Base-by-base conservation (phyloP, 2,888 invertebrate genomes). In the Cotesia congregata region DNA sequence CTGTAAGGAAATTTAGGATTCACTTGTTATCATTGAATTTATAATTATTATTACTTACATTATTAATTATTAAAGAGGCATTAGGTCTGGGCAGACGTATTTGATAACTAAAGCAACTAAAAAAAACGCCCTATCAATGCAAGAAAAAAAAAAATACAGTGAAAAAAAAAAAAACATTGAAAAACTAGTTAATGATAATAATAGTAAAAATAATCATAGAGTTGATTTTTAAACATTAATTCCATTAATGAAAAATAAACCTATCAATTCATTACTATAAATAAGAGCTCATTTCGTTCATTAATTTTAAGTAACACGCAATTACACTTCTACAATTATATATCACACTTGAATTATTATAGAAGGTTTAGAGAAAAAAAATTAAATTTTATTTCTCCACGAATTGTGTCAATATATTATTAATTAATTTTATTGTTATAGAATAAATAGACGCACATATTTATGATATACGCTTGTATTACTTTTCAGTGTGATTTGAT, bases 11-110 rank as follows among this genome's bases (percentile, higher is more conserved):
- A 71, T 61, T 38, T 38, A 38, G 39, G 30, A n/a, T 39, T n/a
- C 39, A 6, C n/a, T 62, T 71, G 50, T 17, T 68, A 12, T 20
- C 6, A 70, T 20, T 59, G 30, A 67, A 72, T 68, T 20, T 17
- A 74, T 69, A 61, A 59, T 38, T 9, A 59, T 30, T 7, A 50
- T 39, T 39, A 69, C 41, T 60, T 30, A 62, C 20, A 38, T 40
- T 41, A n/a, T 59, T 39, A 17, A 67, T 9, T 20, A 65, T 40
- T 39, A 30, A 75, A 72, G 80, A 80, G 81, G 80, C 84, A 84
- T 84, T 83, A 83, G 81, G 83, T 83, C 73, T 79, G 81, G 81
- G 83, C 78, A 74, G 80, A 80, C 72, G 74, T 75, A 2, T 41
- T 9, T 74, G 50, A 50, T 12, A 50, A 50, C 7, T 50, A 50